Base-by-base conservation (phyloP, 2,113 vertebrate genomes). In the Coracopsis vasa region DNA sequence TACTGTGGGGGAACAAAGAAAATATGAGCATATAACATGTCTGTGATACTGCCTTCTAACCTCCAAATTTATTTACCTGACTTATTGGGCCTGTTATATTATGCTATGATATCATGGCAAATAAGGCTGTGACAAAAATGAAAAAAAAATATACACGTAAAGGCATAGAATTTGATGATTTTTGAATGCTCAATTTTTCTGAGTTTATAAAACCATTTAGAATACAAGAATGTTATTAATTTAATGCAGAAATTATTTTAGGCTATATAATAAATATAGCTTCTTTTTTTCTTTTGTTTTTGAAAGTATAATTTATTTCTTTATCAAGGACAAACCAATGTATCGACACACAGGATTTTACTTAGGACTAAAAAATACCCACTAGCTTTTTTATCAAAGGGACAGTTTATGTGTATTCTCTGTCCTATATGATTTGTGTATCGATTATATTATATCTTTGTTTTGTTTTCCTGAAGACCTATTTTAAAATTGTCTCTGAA, bases 1-100 rank as follows among this genome's bases (percentile, higher is more conserved):
- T 3, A 54, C 39, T 86, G n/a, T 79, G 25, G 79, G 28, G 11
- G 6, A 16, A 7, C 8, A 50, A 72, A 86, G 69, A 21, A 67
- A 3, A 4, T 4, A 7, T 2, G 4, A 41, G 21, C 35, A 45
- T 33, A 8, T 45, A 78, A 42, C 0, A 1, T 16, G 7, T 82
- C 48, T 82, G 35, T 39, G 35, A 29, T 51, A 37, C 11, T 51
- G 9, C 16, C 6, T 87, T n/a, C 5, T 17, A 88, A 69, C 6
- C 84, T n/a, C 5, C 20, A 88, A 69, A 54, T 56, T 64, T 60
- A 58, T 70, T 54, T 37, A 16, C 24, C 12, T n/a, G 7, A 85
- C 70, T 71, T 92, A 10, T 4, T 39, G 28, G 13, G 6, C 33
- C 16, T 56, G 15, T 61, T 78, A 10, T 77, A 29, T 28, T 54